phyloP scores from a whole-genome alignment of 2,113 vertebrate species.

The Rhea pennata region DNA sequence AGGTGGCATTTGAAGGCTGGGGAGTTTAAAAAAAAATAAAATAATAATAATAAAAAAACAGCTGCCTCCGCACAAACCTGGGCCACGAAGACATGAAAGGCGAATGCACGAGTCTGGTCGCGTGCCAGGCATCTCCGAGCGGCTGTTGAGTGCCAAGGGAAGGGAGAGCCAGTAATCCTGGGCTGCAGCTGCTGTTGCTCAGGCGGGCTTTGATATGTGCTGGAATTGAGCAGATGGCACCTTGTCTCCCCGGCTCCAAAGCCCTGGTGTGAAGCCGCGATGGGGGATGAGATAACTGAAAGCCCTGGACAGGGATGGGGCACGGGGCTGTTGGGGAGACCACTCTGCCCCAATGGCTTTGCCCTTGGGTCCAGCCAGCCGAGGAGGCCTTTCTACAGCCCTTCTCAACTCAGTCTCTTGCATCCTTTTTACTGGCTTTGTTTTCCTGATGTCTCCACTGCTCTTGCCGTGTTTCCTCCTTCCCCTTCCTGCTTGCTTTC shows the following conservation, averaged over 20 bases:
- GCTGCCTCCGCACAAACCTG: background rate
- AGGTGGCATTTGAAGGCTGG: background rate
- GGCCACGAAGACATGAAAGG: background rate
- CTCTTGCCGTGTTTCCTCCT: no score
- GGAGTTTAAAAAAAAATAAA: background rate
- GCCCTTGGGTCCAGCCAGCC: background rate
- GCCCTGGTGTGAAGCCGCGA: background rate
- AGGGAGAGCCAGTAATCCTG: background rate
- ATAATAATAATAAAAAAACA: no score
- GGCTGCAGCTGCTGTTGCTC: background rate
- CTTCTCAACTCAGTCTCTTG: background rate
- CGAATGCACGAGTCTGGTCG: rapidly evolving
- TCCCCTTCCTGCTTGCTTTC: background rate
- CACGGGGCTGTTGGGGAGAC: background rate
- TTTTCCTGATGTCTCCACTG: background rate
- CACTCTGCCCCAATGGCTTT: background rate
- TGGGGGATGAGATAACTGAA: background rate
- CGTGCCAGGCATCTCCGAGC: background rate
- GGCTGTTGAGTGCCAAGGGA: rapidly evolving
- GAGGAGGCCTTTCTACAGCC: rapidly evolving
- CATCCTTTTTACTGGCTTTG: background rate
- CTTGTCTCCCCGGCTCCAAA: rapidly evolving
- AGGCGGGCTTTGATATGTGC: background rate
- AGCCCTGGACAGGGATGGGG: background rate
- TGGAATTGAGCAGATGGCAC: constrained; percentile 27